Evolutionary conservation across 1,140 invertebrate genomes (phyloP).

Genomic region (Megalonaias nervosa): DNA sequence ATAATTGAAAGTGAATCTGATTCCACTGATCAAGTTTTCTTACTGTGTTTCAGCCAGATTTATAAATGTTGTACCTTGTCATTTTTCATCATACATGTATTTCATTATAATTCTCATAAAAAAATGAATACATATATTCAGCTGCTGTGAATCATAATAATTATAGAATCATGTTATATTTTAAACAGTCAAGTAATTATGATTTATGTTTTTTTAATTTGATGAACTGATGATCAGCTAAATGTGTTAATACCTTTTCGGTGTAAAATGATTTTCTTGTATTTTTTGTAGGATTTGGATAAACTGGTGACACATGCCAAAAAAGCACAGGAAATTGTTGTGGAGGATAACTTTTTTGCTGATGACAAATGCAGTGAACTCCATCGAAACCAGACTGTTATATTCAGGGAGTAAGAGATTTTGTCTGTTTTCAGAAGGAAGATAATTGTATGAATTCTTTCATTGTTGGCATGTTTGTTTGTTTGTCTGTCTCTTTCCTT

Average conservation of each 20-base stretch:
- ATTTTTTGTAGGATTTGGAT: conserved; percentile 56
- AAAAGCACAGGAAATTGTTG: conserved; percentile 52
- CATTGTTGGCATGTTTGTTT: neutral
- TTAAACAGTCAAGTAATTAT: neutral
- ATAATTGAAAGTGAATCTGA: too few species aligned
- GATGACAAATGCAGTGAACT: conserved; percentile 46
- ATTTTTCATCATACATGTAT: too few species aligned
- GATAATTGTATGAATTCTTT: neutral
- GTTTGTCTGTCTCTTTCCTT: neutral
- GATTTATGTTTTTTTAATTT: neutral
- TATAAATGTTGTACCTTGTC: too few species aligned
- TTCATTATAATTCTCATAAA: too few species aligned
- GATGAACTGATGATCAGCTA: neutral
- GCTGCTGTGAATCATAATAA: too few species aligned
- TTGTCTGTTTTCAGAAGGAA: conserved; percentile 4
- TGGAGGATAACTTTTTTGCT: conserved; percentile 57
- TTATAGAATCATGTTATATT: too few species aligned
- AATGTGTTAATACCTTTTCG: neutral
- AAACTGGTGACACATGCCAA: conserved; percentile 57
- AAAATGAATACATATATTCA: too few species aligned
- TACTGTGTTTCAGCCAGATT: too few species aligned
- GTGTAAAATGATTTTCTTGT: neutral
- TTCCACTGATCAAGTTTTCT: too few species aligned
- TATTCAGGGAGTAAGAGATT: conserved; percentile 38
- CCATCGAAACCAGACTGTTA: conserved; percentile 41